Base-by-base conservation (phyloP, 1,140 invertebrate genomes). In the Dolichoris vasculosae region DNA sequence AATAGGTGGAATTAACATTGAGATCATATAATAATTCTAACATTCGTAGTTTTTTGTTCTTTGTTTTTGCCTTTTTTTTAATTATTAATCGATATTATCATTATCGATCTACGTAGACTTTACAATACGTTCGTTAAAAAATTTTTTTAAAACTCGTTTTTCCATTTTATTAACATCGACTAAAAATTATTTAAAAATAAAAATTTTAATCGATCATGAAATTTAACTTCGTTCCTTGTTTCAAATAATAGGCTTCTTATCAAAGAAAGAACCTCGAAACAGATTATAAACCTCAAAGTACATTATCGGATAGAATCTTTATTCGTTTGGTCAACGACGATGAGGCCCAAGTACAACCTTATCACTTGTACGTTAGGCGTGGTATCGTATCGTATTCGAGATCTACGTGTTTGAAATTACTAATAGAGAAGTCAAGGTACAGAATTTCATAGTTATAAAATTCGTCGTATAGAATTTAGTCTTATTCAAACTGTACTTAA, bases 311-410 rank as follows among this genome's bases (percentile, higher is more conserved):
- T 73, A 2, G 13, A n/a, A 73, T 73, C 38, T 38, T 38, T 73
- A 20, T 43, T 26, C 40, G 23, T 0, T 1, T n/a, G 26, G 69
- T 0, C 11, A 26, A 3, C 6, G n/a, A 73, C 20, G 69, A 43
- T 73, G 38, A n/a, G 69, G 20, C 38, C 69, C 38, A 43, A 40
- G 15, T 43, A 23, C 35, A 15, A 23, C 67, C 20, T 73, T 73
- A 73, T 73, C 69, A 73, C n/a, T 43, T n/a, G 26, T 43, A 73
- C 69, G 69, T 4, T n/a, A 73, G 69, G 38, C 69, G 23, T 26
- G 38, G 20, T 43, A 73, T 73, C 38, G n/a, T 73, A 43, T 73
- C 69, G 69, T 20, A 38, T 40, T 40, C 69, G 38, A 73, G 69
- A 73, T 73, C 40, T 43, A 40, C 35, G 35, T 38, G 64, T 69